phyloP scores from a whole-genome alignment of 2,888 invertebrate genomes.

The Exephanes ischioxanthus region DNA sequence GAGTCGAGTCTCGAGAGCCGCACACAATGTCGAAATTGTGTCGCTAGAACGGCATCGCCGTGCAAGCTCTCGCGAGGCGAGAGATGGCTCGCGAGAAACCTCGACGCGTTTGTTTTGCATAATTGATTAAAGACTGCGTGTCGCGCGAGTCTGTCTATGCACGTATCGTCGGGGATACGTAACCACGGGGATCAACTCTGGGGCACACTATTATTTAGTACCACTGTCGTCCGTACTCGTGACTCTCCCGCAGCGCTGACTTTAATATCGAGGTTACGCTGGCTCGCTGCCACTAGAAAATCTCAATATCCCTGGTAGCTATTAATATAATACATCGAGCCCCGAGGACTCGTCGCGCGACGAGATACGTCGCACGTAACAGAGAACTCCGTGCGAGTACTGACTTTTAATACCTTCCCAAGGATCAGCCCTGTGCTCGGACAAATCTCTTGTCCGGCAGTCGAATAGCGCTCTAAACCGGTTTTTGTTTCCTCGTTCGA shows the following conservation, averaged over 20 bases:
- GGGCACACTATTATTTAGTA: background rate
- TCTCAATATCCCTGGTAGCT: conserved; percentile 2
- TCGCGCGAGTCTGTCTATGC: conserved; percentile 59
- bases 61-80: conserved; percentile 22
- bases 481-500: background rate
- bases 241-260: background rate
- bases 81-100: conserved; percentile 25
- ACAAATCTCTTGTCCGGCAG: background rate
- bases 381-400: background rate
- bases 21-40: background rate
- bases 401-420: no score
- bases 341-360: background rate
- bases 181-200: conserved; percentile 14
- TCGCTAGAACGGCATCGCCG: background rate
- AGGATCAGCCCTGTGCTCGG: no score
- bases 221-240: background rate
- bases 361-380: background rate
- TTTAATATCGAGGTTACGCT: background rate
- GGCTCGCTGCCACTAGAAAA: conserved; percentile 1
- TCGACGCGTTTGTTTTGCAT: conserved; percentile 80
- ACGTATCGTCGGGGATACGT: conserved; percentile 63
- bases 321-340: conserved; percentile 2
- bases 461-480: background rate
- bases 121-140: conserved; percentile 84
- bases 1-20: background rate